These are phyloP conservation scores for Temnothorax unifasciatus DNA, from an alignment of 2,888 invertebrate genomes.

Conservation along the genomic window DNA sequence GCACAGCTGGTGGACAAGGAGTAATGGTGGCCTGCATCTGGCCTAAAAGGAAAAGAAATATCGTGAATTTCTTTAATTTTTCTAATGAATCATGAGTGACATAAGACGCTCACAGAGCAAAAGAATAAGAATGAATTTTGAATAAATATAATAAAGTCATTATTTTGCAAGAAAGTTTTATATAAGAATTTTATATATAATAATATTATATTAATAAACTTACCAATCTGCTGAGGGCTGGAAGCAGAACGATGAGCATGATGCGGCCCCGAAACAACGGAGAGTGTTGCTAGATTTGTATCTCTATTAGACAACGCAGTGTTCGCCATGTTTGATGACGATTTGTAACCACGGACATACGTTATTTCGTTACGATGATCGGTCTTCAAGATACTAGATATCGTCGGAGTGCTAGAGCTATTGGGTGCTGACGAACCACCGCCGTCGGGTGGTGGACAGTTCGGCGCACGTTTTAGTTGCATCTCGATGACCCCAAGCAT, in stretches of 20 bases:
- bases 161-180: neutral
- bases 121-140: neutral
- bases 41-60: constrained; percentile 61
- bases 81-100: neutral
- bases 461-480: constrained; percentile 89
- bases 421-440: constrained; percentile 82
- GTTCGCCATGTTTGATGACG: constrained; percentile 79
- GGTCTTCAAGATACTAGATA: constrained; percentile 88
- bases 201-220: constrained; percentile 42
- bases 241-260: constrained; percentile 83
- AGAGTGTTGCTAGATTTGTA: constrained; percentile 89
- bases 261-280: constrained; percentile 88
- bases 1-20: constrained; percentile 87
- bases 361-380: constrained; percentile 87
- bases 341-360: constrained; percentile 87
- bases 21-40: constrained; percentile 90
- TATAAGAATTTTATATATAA: neutral
- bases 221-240: constrained; percentile 84
- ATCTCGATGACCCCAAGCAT: constrained; percentile 94
- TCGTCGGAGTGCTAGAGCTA: constrained; percentile 88
- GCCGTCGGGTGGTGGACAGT: constrained; percentile 87
- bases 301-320: constrained; percentile 82
- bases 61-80: neutral
- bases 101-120: neutral
- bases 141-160: neutral